A percentile compares a stretch with the other conserved stretches of the same genome.
phyloP scores from a whole-genome alignment of 2,113 vertebrate genomes.

The Bettongia penicillata region DNA sequence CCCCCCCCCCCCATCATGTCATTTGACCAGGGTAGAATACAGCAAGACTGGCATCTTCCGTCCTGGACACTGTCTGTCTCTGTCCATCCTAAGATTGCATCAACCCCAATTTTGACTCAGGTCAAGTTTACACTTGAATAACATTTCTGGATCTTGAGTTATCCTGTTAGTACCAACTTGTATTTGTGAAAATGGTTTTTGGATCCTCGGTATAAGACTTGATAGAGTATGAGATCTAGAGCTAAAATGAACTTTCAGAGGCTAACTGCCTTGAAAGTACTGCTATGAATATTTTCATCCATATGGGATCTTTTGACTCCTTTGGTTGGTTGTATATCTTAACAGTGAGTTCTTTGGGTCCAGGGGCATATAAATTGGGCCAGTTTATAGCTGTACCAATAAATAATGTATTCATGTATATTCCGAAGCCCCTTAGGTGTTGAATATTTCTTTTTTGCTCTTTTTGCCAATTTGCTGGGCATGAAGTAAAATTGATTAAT shows the following conservation, averaged over 20 bases:
- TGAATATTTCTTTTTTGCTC: neutral
- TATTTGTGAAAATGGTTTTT: neutral
- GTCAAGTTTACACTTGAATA: neutral
- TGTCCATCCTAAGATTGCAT: neutral
- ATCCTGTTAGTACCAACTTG: neutral
- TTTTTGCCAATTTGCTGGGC: too few relatives aligned
- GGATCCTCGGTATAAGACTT: neutral
- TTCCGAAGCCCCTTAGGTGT: neutral
- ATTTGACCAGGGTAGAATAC: neutral
- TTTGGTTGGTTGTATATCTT: neutral
- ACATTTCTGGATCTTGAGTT: neutral
- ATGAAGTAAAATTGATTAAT: too few relatives aligned
- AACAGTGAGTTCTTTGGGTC: neutral
- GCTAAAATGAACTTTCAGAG: neutral
- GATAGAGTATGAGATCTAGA: neutral
- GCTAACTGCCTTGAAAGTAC: neutral
- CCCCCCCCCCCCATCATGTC: too few relatives aligned
- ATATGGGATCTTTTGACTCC: neutral
- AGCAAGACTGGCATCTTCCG: neutral
- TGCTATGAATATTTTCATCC: neutral
- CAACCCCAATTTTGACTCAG: neutral
- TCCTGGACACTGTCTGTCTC: neutral
- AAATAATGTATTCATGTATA: neutral
- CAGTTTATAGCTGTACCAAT: neutral
- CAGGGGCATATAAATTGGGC: neutral